Base-by-base conservation (phyloP, 2,113 vertebrate species). In the Gadus chalcogrammus region DNA sequence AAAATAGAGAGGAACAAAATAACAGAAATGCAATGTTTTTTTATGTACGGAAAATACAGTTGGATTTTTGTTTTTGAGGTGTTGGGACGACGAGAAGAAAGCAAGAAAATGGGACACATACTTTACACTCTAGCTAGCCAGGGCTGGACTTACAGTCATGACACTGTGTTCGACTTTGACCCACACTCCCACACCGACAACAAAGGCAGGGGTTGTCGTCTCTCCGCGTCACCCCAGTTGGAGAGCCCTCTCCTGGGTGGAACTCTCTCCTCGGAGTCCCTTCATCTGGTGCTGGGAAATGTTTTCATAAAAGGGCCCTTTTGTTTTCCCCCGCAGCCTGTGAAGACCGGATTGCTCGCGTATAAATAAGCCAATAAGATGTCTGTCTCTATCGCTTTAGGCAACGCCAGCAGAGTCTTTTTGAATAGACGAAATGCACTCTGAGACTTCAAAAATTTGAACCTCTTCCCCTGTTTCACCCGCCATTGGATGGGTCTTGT, bases 151-250 rank as follows among this genome's bases (percentile, higher is more conserved):
- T 82, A 82, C 81, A 76, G 69, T 81, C 31, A 56, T 70, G 74
- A 76, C 80, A 48, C 42, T 48, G 42, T 79, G 79, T 61, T 79
- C 72, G 42, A 60, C 73, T 27, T 70, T 64, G 62, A 61, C 69
- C 74, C 77, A 73, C 66, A 70, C 65, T 82, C 79, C 77, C 70
- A 59, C 73, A 28, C 71, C 75, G 74, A 85, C 86, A 78, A 58
- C 55, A 58, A 58, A 81, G 81, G 75, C 31, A 59, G 70, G 75
- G 75, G 79, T 80, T 89, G 85, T 87, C 78, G 85, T 87, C 78
- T 77, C 42, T 71, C 72, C 72, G 60, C 59, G 60, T 70, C 81
- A 67, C 48, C 61, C 48, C 2, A 52, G 73, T 52, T 78, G 73
- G 66, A 82, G 74, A 74, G 76, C 75, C 70, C 73, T 80, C 35